Evolutionary conservation across 2,797 vertebrate genomes (phyloP).

Genomic region (Dicrostonyx torquatus): DNA sequence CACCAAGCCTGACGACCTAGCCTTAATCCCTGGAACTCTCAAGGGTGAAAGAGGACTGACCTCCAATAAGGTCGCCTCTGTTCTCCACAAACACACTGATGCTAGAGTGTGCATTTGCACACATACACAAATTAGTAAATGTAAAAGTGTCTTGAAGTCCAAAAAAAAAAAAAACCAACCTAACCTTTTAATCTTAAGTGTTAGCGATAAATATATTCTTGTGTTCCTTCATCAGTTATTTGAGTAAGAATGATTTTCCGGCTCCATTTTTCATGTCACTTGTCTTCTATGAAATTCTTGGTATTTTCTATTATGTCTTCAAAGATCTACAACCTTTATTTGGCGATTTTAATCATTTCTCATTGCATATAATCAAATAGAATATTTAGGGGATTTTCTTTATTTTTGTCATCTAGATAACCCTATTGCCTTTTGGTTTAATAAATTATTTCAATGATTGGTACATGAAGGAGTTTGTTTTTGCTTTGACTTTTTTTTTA

Average conservation of each 20-base stretch:
- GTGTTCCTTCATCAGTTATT: conserved; percentile 9
- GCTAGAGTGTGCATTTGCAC: background rate
- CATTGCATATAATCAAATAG: conserved; percentile 28
- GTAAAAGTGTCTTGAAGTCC: background rate
- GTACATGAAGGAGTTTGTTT: background rate
- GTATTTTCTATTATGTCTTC: conserved; percentile 7
- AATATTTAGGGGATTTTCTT: conserved; percentile 9
- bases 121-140: background rate
- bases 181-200: background rate
- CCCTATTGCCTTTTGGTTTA: background rate
- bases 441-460: background rate
- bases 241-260: conserved; percentile 30
- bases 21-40: background rate
- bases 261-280: background rate
- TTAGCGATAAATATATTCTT: background rate
- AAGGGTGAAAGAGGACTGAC: background rate
- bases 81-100: background rate
- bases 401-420: conserved; percentile 18
- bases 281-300: background rate
- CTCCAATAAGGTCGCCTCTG: background rate
- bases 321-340: conserved; percentile 39
- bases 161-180: background rate
- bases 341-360: conserved; percentile 24
- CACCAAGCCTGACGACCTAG: background rate
- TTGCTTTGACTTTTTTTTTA: too few relatives aligned